phyloP scores from a whole-genome alignment of 2,113 vertebrate genomes.

The Cnemophilus loriae region DNA sequence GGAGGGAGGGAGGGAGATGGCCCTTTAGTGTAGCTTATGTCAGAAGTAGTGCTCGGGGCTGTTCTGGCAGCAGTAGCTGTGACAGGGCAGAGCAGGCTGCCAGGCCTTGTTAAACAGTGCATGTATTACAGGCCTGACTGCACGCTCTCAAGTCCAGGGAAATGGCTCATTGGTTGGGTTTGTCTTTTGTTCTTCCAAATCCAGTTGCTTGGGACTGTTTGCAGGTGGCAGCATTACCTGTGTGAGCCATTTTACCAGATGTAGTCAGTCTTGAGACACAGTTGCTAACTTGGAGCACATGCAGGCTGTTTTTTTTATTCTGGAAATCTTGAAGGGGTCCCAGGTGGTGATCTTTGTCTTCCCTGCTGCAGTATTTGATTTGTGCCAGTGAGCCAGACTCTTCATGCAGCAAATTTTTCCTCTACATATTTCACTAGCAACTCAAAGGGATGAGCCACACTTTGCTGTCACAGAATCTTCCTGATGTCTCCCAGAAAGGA shows the following conservation, averaged over 20 bases:
- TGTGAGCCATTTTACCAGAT: neutral
- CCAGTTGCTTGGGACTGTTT: neutral
- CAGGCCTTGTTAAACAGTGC: neutral
- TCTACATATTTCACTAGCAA: neutral
- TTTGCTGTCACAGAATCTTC: neutral
- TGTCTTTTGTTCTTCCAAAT: neutral
- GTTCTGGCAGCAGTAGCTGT: constrained; percentile 10
- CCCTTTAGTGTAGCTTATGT: neutral
- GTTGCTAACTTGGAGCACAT: neutral
- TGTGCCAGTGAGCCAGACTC: neutral
- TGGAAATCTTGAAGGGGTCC: neutral
- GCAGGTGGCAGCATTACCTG: neutral
- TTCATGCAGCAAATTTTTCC: neutral
- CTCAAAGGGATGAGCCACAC: neutral
- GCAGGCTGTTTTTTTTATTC: neutral
- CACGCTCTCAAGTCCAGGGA: neutral
- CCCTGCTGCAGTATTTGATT: neutral
- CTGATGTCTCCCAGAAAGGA: neutral
- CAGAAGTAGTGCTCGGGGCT: neutral
- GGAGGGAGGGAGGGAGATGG: neutral
- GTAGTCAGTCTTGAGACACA: neutral
- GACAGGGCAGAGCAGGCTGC: neutral
- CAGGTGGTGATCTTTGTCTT: neutral
- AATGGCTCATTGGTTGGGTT: neutral
- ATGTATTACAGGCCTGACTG: neutral